These are phyloP conservation scores for Turdus rufiventris DNA, from an alignment of 2,113 vertebrate species.

Conservation along the genomic window DNA sequence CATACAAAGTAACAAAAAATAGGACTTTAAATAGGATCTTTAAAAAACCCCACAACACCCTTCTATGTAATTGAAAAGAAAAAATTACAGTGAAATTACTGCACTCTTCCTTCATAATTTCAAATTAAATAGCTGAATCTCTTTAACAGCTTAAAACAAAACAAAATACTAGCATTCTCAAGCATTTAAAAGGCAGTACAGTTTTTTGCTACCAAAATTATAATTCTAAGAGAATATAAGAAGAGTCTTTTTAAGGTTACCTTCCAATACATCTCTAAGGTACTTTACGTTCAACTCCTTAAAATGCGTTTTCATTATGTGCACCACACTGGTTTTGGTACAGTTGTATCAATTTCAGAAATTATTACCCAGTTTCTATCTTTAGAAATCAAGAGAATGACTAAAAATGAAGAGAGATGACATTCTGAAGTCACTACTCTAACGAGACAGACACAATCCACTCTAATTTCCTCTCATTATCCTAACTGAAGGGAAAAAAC, in stretches of 20 bases:
- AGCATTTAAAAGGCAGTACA: not conserved
- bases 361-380: not conserved
- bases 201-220: not conserved
- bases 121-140: not conserved
- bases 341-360: not conserved
- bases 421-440: not conserved
- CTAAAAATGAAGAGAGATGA: not conserved
- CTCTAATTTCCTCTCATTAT: not conserved
- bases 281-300: not conserved
- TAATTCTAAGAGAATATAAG: not conserved
- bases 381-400: not conserved
- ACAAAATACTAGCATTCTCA: not conserved
- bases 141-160: not conserved
- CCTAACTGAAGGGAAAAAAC: not conserved
- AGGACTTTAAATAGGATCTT: slow-evolving; percentile 4
- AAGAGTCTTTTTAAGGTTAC: not conserved
- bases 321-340: not conserved
- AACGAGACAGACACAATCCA: not conserved
- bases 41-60: not conserved
- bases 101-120: not conserved
- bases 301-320: not conserved
- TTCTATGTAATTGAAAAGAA: not conserved
- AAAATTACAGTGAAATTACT: not conserved
- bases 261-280: not conserved
- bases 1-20: not conserved